phyloP scores from a whole-genome alignment of 2,113 vertebrate genomes.

The Corapipo altera region DNA sequence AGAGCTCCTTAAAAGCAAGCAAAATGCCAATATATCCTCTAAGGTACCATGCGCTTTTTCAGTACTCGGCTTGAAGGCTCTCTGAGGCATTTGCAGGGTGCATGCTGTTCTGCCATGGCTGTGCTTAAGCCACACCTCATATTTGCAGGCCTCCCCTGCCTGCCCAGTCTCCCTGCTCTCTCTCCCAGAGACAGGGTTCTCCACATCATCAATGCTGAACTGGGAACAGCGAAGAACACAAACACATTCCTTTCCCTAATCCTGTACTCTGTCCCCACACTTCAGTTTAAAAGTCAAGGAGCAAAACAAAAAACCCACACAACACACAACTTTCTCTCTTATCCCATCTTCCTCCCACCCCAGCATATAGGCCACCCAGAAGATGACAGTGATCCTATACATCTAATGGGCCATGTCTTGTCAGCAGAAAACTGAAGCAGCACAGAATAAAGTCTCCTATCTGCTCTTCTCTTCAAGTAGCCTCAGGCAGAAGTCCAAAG shows the following conservation, averaged over 20 bases:
- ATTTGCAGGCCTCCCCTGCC: neutral
- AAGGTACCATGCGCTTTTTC: neutral
- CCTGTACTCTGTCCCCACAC: neutral
- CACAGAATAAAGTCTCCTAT: neutral
- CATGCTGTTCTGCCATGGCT: neutral
- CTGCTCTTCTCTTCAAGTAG: slow-evolving; percentile 27
- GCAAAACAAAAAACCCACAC: neutral
- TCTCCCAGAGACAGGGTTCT: neutral
- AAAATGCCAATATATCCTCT: neutral
- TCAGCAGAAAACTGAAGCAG: neutral
- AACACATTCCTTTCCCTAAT: slow-evolving; percentile 38
- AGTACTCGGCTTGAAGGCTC: accelerated
- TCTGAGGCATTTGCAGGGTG: neutral
- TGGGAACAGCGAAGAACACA: neutral
- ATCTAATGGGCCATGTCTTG: neutral
- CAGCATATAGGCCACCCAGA: slow-evolving; percentile 34
- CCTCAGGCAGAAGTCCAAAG: slow-evolving; percentile 25
- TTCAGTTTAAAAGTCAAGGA: slow-evolving; percentile 15
- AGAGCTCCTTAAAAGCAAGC: neutral
- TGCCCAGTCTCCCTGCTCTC: neutral
- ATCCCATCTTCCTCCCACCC: neutral
- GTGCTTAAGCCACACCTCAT: slow-evolving; percentile 20
- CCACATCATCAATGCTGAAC: accelerated
- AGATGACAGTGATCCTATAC: neutral
- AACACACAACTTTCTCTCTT: neutral